Conservation (phyloP, 2,797 vertebrate genomes). For the Esox lucius region DNA sequence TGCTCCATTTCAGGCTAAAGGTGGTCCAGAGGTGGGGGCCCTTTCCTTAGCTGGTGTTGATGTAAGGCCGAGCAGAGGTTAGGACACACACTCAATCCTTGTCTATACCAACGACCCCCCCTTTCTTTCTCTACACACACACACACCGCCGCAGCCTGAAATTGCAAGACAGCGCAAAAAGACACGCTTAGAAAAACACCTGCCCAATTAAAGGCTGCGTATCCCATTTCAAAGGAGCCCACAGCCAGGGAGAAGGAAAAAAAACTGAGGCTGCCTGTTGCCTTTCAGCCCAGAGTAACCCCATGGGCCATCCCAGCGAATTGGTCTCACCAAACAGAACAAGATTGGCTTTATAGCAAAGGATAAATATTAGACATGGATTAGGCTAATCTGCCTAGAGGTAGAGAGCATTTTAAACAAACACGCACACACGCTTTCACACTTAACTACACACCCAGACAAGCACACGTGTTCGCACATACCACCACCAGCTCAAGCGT, state of each 20-base stretch:
- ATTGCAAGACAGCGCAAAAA: constrained; percentile 60
- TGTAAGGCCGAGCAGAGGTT: constrained; percentile 53
- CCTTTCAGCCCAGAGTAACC: constrained; percentile 22
- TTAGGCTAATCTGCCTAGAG: constrained; percentile 64
- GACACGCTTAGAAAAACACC: constrained; percentile 70
- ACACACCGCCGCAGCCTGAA: constrained; percentile 46
- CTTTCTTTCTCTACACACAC: constrained; percentile 11
- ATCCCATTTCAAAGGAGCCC: constrained; percentile 69
- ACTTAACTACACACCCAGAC: constrained; percentile 19
- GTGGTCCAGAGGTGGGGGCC: constrained; percentile 54
- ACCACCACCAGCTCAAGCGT: not conserved
- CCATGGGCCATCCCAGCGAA: constrained; percentile 22
- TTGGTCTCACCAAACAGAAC: constrained; percentile 67
- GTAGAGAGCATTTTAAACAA: constrained; percentile 25
- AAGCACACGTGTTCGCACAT: constrained; percentile 21
- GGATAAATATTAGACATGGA: constrained; percentile 76
- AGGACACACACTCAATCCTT: constrained; percentile 15
- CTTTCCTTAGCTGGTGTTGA: constrained; percentile 68
- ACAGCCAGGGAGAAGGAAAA: not conserved
- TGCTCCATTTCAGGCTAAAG: constrained; percentile 27
- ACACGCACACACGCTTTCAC: constrained; percentile 39
- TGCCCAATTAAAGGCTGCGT: constrained; percentile 69
- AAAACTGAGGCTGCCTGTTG: constrained; percentile 4
- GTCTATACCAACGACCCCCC: constrained; percentile 43
- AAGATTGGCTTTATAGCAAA: constrained; percentile 73